These are phyloP conservation scores for Lysandra bellargus DNA, from an alignment of 2,888 invertebrate genomes.

Conservation along the genomic window DNA sequence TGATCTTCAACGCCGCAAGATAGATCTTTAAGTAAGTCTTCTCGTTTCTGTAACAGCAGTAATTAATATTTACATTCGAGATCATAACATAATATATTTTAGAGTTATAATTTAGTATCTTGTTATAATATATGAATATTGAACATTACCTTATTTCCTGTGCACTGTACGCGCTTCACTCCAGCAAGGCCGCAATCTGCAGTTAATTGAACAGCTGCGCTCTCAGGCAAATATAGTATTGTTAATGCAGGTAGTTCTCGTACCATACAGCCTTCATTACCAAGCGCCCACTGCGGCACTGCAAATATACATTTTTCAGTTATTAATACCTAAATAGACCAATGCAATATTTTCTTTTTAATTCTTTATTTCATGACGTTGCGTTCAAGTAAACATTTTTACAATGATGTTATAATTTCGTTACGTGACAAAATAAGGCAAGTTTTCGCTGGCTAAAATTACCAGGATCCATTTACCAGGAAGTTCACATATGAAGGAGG, in stretches of 20 bases:
- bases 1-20: slow-evolving; percentile 80
- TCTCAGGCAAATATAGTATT: slow-evolving; percentile 87
- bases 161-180: slow-evolving; percentile 86
- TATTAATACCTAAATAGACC: neutral
- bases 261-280: slow-evolving; percentile 84
- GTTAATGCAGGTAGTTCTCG: slow-evolving; percentile 87
- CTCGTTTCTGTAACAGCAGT: slow-evolving; percentile 74
- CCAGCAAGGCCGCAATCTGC: slow-evolving; percentile 88
- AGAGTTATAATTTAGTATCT: neutral
- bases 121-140: neutral
- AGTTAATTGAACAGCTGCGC: slow-evolving; percentile 87
- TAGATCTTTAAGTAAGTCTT: slow-evolving; percentile 80
- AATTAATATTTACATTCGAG: neutral
- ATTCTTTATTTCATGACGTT: neutral
- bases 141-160: slow-evolving; percentile 84
- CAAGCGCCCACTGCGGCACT: slow-evolving; percentile 89
- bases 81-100: neutral
- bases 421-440: neutral
- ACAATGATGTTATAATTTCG: neutral
- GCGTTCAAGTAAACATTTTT: neutral
- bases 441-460: neutral
- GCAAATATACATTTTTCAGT: slow-evolving; percentile 37
- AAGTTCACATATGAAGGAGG: slow-evolving; percentile 89
- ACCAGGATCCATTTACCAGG: slow-evolving; percentile 76
- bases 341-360: neutral